Conservation (phyloP, 2,888 invertebrate species). For the Limnephilus marmoratus region DNA sequence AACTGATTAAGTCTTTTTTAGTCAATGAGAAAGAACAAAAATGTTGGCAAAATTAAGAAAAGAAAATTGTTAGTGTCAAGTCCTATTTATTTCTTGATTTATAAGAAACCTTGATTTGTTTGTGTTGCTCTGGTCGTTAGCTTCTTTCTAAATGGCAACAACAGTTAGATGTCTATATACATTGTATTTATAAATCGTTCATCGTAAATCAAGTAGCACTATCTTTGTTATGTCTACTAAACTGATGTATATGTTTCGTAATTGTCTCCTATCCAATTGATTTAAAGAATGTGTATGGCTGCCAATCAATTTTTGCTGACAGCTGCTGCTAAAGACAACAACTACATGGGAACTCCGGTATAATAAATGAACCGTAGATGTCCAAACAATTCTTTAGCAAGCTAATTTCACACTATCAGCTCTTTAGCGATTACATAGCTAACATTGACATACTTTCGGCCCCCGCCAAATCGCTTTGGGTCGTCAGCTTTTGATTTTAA, state of each 20-base stretch:
- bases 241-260: not conserved
- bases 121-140: not conserved
- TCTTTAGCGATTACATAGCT: not conserved
- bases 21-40: not conserved
- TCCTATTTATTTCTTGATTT: not conserved
- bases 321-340: not conserved
- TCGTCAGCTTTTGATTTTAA: not conserved
- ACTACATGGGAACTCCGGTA: too few species aligned
- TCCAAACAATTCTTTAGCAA: too few species aligned
- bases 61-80: not conserved
- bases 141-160: not conserved
- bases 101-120: not conserved
- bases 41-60: not conserved
- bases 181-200: not conserved
- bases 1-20: not conserved
- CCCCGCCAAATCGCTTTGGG: not conserved
- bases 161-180: not conserved
- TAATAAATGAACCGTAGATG: too few species aligned
- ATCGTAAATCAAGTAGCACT: not conserved
- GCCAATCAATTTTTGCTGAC: not conserved
- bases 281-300: not conserved
- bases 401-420: not conserved
- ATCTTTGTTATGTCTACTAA: not conserved
- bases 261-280: not conserved
- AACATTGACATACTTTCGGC: constrained; percentile 5